Percentiles rank a stretch among this genome's conserved stretches.
phyloP scores from a whole-genome alignment of 2,797 vertebrate genomes.

The Centroberyx gerrardi region DNA sequence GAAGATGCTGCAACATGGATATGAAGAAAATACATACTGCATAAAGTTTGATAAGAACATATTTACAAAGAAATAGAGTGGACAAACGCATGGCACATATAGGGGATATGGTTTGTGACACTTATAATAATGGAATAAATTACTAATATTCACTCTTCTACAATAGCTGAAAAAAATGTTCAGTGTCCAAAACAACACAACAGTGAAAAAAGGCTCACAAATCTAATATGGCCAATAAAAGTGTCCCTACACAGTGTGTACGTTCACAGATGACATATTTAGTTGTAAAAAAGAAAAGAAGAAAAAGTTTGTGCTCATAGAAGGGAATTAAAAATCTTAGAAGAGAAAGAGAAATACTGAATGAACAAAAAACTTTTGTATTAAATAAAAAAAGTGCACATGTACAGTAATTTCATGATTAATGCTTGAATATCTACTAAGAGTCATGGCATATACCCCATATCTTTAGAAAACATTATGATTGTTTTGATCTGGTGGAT shows the following conservation, averaged over 20 bases:
- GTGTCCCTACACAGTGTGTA: constrained; percentile 32
- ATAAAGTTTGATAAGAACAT: constrained; percentile 30
- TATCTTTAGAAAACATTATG: constrained; percentile 30
- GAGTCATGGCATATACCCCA: constrained; percentile 23
- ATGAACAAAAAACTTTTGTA: constrained; percentile 9
- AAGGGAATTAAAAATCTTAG: constrained; percentile 38
- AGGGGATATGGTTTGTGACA: constrained; percentile 31
- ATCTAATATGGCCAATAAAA: constrained; percentile 35
- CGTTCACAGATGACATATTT: constrained; percentile 33
- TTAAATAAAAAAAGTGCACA: constrained; percentile 62
- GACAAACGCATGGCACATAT: constrained; percentile 47
- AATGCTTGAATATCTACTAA: constrained; percentile 43
- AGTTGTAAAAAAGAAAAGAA: constrained; percentile 24
- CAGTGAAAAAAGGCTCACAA: constrained; percentile 15
- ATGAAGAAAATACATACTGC: constrained; percentile 31
- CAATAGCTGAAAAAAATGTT: background rate
- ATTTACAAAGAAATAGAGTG: constrained; percentile 59
- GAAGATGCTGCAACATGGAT: constrained; percentile 26
- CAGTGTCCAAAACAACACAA: constrained; percentile 10
- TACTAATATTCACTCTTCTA: constrained; percentile 27
- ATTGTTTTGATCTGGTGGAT: background rate
- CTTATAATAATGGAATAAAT: constrained; percentile 24
- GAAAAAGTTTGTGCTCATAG: constrained; percentile 59
- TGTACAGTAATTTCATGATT: constrained; percentile 24
- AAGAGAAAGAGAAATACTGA: constrained; percentile 15